Percentiles rank a stretch among this genome's conserved stretches.
Conservation (phyloP, 2,888 invertebrate genomes). For the Torymus auratus region DNA sequence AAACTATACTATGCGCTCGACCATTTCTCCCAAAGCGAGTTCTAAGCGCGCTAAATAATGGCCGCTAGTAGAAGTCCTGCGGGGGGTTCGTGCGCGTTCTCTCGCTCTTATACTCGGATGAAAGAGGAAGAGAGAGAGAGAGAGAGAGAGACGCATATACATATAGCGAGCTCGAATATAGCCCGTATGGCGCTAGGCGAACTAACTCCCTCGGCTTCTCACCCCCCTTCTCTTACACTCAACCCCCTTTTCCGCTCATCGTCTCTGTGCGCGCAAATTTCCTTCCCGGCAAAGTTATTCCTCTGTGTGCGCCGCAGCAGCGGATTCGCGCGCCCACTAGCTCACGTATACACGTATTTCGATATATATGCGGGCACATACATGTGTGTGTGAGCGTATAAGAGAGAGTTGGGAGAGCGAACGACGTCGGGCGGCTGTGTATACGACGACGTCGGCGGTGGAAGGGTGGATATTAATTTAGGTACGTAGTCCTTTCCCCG, state of each 20-base stretch:
- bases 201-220: constrained; percentile 39
- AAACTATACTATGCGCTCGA: constrained; percentile 59
- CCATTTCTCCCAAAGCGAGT: constrained; percentile 71
- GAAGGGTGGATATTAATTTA: constrained; percentile 73
- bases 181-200: constrained; percentile 62
- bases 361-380: constrained; percentile 23
- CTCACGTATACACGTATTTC: constrained; percentile 11
- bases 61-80: constrained; percentile 74
- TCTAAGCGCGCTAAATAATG: constrained; percentile 76
- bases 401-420: constrained; percentile 20
- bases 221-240: constrained; percentile 28
- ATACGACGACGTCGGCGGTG: constrained; percentile 18
- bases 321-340: constrained; percentile 2
- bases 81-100: constrained; percentile 60
- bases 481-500: constrained; percentile 66
- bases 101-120: constrained; percentile 3
- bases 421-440: constrained; percentile 31
- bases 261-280: constrained; percentile 61
- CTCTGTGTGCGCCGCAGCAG: constrained; percentile 55
- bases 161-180: constrained; percentile 61
- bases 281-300: constrained; percentile 61
- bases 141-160: constrained; percentile 25
- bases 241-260: constrained; percentile 44
- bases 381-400: constrained; percentile 12
- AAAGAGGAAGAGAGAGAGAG: constrained; percentile 50